phyloP scores from a whole-genome alignment of 2,888 invertebrate species.

The Beris chalybata region DNA sequence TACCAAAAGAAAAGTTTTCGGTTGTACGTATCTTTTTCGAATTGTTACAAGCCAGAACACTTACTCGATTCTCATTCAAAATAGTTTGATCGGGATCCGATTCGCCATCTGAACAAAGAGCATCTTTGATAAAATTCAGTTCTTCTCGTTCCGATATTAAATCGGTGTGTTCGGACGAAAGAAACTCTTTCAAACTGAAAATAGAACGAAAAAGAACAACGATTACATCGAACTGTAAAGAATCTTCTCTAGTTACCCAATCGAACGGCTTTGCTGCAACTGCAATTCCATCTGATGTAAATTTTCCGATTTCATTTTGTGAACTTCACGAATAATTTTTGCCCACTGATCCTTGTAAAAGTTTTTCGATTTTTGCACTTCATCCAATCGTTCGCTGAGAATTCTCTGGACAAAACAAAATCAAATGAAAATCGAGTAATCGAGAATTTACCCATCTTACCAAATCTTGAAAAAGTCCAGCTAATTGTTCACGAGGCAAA shows the following conservation, averaged over 20 bases:
- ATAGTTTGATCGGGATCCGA: slow-evolving; percentile 9
- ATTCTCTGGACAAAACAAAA: slow-evolving; percentile 54
- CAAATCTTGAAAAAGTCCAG: slow-evolving; percentile 67
- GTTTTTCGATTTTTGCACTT: slow-evolving; percentile 66
- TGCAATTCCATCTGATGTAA: slow-evolving; percentile 35
- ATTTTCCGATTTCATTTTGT: slow-evolving; percentile 58
- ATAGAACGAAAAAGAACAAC: not conserved
- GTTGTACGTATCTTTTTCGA: too few relatives aligned
- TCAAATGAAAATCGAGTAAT: not conserved
- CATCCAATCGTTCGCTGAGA: slow-evolving; percentile 66
- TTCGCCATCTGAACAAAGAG: slow-evolving; percentile 25
- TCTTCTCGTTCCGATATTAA: slow-evolving; percentile 27
- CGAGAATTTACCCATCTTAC: slow-evolving; percentile 49
- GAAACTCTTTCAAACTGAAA: slow-evolving; percentile 25
- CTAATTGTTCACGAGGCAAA: slow-evolving; percentile 68
- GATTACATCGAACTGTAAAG: not conserved
- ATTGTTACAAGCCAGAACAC: too few relatives aligned
- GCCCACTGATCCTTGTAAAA: slow-evolving; percentile 80
- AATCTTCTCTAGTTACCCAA: slow-evolving; percentile 25
- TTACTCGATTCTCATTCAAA: not conserved
- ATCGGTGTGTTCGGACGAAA: slow-evolving; percentile 51
- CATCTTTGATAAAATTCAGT: slow-evolving; percentile 29
- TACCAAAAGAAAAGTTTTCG: too few relatives aligned
- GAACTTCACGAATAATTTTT: slow-evolving; percentile 68
- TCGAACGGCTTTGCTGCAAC: slow-evolving; percentile 23